Percentiles rank a stretch among this genome's conserved stretches.
These are phyloP conservation scores for Campylomormyrus tamandua DNA, from an alignment of 2,113 vertebrate species.

Conservation along the genomic window DNA sequence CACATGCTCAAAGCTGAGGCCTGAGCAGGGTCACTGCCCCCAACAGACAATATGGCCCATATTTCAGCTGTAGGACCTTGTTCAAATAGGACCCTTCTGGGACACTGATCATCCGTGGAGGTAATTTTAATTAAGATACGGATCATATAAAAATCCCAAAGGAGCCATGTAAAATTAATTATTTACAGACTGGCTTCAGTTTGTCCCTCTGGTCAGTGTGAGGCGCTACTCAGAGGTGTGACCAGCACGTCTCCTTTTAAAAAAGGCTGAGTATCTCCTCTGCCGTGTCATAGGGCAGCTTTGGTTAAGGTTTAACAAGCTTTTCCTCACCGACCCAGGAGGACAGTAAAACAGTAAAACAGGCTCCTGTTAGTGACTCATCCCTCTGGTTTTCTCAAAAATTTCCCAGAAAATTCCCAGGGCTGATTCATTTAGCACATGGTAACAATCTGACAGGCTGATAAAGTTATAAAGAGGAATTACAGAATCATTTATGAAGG, in stretches of 20 bases:
- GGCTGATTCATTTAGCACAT: background rate
- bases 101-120: background rate
- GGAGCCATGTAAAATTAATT: background rate
- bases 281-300: background rate
- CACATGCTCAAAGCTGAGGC: background rate
- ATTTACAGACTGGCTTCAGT: background rate
- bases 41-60: background rate
- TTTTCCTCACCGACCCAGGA: background rate
- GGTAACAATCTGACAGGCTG: background rate
- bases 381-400: background rate
- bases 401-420: background rate
- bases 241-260: background rate
- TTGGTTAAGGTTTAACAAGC: background rate
- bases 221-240: background rate
- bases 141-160: slow-evolving; percentile 1
- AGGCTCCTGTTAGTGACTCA: background rate
- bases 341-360: background rate
- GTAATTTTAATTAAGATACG: slow-evolving; percentile 13
- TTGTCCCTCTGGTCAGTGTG: background rate
- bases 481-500: background rate
- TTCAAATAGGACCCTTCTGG: background rate
- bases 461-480: background rate
- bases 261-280: background rate
- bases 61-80: background rate
- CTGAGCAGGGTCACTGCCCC: background rate